A percentile compares a stretch with the other conserved stretches of the same genome.
Evolutionary conservation across 1,140 invertebrate genomes (phyloP).

Genomic region (Drepana arcuata): DNA sequence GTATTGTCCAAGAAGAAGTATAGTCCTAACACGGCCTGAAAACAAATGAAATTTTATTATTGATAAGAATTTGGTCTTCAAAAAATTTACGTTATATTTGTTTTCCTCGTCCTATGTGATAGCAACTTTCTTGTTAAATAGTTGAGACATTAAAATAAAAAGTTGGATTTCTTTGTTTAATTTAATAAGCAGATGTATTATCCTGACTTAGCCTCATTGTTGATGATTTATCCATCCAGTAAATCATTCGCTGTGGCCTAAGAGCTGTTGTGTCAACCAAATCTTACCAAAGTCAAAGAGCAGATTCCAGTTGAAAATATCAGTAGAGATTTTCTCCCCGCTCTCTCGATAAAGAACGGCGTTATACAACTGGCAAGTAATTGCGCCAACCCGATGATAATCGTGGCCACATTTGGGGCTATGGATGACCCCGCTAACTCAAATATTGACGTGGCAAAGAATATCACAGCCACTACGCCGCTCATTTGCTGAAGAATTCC

Average conservation of each 20-base stretch:
- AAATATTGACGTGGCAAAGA: slow-evolving; percentile 64
- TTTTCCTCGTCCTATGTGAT: too few relatives aligned
- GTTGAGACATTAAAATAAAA: too few relatives aligned
- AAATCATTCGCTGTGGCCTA: too few relatives aligned
- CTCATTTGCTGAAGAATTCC: slow-evolving; percentile 43
- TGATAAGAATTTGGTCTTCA: too few relatives aligned
- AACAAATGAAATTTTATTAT: slow-evolving; percentile 6
- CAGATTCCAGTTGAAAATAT: slow-evolving; percentile 31
- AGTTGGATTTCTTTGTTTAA: too few relatives aligned
- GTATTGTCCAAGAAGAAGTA: slow-evolving; percentile 23
- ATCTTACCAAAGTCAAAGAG: slow-evolving; percentile 20
- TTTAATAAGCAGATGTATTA: too few relatives aligned
- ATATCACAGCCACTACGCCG: slow-evolving; percentile 61
- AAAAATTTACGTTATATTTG: too few relatives aligned
- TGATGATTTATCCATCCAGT: too few relatives aligned
- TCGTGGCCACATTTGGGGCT: slow-evolving; percentile 13
- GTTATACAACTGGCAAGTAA: slow-evolving; percentile 40
- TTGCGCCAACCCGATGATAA: slow-evolving; percentile 45
- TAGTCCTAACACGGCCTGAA: slow-evolving; percentile 20
- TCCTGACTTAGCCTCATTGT: too few relatives aligned
- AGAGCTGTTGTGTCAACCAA: too few relatives aligned
- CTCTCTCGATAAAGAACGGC: slow-evolving; percentile 61
- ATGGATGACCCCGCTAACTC: slow-evolving; percentile 21
- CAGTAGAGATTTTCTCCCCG: slow-evolving; percentile 63
- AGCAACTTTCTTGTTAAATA: too few relatives aligned